Conservation (phyloP, 1,140 invertebrate genomes). For the Potamilus streckersoni region DNA sequence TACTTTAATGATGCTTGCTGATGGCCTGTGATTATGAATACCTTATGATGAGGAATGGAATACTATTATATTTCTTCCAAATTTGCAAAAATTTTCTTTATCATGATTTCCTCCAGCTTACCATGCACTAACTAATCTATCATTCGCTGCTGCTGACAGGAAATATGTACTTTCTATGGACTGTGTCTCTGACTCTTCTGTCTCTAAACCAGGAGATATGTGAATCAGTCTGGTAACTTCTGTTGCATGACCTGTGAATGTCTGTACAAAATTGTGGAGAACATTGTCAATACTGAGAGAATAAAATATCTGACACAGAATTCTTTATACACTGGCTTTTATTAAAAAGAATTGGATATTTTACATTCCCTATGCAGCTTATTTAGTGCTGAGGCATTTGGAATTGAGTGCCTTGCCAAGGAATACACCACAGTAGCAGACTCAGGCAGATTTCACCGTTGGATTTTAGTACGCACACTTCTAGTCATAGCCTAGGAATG, state of each 20-base stretch:
- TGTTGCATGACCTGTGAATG: constrained; percentile 77
- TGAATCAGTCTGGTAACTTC: constrained; percentile 73
- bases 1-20: not conserved
- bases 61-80: not conserved
- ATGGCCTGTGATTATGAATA: not conserved
- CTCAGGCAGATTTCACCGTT: too few relatives aligned
- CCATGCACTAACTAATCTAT: constrained; percentile 75
- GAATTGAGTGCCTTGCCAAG: too few relatives aligned
- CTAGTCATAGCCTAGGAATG: too few relatives aligned
- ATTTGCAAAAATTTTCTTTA: not conserved
- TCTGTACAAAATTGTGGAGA: constrained; percentile 41
- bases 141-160: constrained; percentile 74
- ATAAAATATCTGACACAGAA: not conserved
- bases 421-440: too few relatives aligned
- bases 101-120: constrained; percentile 51
- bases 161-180: constrained; percentile 69
- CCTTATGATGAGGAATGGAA: not conserved
- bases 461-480: too few relatives aligned
- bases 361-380: not conserved
- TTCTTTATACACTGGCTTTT: not conserved
- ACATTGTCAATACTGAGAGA: not conserved
- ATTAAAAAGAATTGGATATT: not conserved
- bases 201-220: constrained; percentile 54
- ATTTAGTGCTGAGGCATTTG: not conserved
- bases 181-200: constrained; percentile 26